Conservation (phyloP, 1,140 invertebrate species). For the Anagrus nilaparvatae region DNA sequence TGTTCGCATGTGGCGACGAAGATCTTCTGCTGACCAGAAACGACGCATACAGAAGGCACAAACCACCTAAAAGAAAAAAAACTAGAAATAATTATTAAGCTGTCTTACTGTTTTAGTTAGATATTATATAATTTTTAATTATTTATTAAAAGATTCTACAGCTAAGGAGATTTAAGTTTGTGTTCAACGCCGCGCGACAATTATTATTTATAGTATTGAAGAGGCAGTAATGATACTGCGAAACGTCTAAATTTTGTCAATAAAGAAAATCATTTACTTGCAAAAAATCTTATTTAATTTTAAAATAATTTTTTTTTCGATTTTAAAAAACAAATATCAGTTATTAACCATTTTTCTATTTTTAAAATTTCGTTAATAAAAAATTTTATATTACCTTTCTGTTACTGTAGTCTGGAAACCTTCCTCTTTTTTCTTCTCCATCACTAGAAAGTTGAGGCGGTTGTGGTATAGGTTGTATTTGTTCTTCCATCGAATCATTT, state of each 20-base stretch:
- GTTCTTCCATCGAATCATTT: slow-evolving; percentile 37
- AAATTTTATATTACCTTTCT: slow-evolving; percentile 75
- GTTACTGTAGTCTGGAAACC: slow-evolving; percentile 78
- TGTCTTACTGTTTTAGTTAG: background rate
- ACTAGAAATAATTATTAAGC: background rate
- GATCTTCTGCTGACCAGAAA: slow-evolving; percentile 89
- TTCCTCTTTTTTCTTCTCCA: slow-evolving; percentile 48
- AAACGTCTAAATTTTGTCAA: too few relatives aligned
- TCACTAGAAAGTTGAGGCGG: slow-evolving; percentile 37
- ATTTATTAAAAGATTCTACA: too few relatives aligned
- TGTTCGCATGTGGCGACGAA: slow-evolving; percentile 83
- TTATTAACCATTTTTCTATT: too few relatives aligned
- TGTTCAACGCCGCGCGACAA: too few relatives aligned
- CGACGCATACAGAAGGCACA: slow-evolving; percentile 86
- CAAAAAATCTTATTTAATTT: too few relatives aligned
- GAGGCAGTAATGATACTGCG: too few relatives aligned
- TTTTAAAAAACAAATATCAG: too few relatives aligned
- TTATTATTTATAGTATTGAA: too few relatives aligned
- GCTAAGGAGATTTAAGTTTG: too few relatives aligned
- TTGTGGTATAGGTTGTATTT: slow-evolving; percentile 19
- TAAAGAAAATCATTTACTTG: too few relatives aligned
- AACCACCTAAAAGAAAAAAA: slow-evolving; percentile 52
- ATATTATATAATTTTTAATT: background rate
- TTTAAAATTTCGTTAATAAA: too few relatives aligned
- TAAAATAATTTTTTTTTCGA: too few relatives aligned